A percentile compares a stretch with the other conserved stretches of the same genome.
Conservation (phyloP, 37 sponge, comb jelly and placozoan species). For the Bolinopsis microptera region DNA sequence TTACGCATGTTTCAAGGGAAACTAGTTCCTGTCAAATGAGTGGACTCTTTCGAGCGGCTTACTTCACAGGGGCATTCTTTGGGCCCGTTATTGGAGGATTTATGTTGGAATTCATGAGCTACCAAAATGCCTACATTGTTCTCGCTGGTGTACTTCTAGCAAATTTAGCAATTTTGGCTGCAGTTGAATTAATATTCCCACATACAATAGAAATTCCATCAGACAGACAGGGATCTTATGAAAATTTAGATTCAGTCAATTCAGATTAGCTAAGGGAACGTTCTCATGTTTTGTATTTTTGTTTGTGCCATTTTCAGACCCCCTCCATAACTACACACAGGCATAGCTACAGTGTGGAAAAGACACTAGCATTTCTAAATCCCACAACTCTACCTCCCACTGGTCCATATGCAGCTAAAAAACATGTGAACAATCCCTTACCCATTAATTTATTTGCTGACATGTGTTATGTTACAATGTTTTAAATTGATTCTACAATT, state of each 20-base stretch:
- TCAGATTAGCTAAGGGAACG: no score
- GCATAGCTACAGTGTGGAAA: no score
- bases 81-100: slow-evolving; percentile 17
- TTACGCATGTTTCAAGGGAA: not conserved
- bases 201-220: slow-evolving; percentile 22
- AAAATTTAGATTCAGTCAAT: not conserved
- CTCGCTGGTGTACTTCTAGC: not conserved
- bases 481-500: no score
- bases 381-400: no score
- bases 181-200: not conserved
- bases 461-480: no score
- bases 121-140: not conserved
- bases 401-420: no score
- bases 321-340: no score
- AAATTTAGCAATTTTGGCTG: not conserved
- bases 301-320: no score
- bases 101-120: not conserved
- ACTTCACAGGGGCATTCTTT: slow-evolving; percentile 40
- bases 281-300: no score
- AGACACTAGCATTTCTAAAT: no score
- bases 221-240: slow-evolving; percentile 1
- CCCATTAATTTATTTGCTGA: no score
- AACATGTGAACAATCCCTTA: no score
- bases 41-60: slow-evolving; percentile 43
- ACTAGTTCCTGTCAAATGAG: slow-evolving; percentile 30